Evolutionary conservation across 2,113 vertebrate genomes (phyloP).

Genomic region (Macrotus californicus): DNA sequence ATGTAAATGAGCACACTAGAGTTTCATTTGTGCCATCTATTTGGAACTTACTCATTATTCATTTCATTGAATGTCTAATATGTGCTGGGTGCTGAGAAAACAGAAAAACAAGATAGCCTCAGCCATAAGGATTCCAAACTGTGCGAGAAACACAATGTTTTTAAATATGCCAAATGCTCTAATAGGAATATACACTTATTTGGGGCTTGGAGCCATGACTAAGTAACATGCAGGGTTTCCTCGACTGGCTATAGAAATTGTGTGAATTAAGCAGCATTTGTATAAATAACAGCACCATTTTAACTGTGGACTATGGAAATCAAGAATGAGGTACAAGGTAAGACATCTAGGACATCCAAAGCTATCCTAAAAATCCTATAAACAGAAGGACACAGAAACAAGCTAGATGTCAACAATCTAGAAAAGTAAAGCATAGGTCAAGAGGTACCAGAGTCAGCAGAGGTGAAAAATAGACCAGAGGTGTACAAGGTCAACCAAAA

Average conservation of each 20-base stretch:
- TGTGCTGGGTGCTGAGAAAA: background rate
- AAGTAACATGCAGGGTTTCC: background rate
- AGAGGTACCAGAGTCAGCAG: background rate
- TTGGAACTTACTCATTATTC: background rate
- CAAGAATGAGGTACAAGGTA: background rate
- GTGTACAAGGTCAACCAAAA: background rate
- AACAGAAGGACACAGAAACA: background rate
- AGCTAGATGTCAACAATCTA: background rate
- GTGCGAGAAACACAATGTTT: background rate
- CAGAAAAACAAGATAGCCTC: background rate
- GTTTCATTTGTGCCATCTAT: background rate
- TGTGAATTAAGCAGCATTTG: background rate
- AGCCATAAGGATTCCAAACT: constrained; percentile 2
- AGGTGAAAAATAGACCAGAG: background rate
- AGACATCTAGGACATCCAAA: background rate
- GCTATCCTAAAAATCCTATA: background rate
- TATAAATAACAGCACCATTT: background rate
- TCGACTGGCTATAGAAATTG: background rate
- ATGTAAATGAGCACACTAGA: background rate
- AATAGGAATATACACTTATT: background rate
- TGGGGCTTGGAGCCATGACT: background rate
- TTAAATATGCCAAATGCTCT: background rate
- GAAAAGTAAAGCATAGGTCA: background rate
- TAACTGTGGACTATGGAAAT: background rate
- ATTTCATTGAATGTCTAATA: background rate